Base-by-base conservation (phyloP, 2,113 vertebrate species). In the Pristiophorus japonicus region DNA sequence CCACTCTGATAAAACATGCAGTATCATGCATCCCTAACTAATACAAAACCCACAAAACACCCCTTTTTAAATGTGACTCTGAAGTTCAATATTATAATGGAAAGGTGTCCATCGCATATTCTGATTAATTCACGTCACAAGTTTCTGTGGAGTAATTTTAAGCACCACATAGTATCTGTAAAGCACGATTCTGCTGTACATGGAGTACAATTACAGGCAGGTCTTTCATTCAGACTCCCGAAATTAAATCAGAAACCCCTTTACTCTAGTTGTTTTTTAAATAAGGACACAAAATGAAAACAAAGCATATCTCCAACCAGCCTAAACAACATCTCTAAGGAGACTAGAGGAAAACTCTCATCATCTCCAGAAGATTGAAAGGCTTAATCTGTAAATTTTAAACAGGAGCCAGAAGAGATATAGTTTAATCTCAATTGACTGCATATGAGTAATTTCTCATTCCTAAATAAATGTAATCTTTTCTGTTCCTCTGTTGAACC, bases 401-500 rank as follows among this genome's bases (percentile, higher is more conserved):
- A 94, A 94, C 42, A 51, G 65, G 45, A 94, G 63, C 11, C 66
- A 70, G n/a, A 73, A 45, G 24, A 51, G 66, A 67, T 45, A 22
- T 45, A 94, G 24, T 73, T 70, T 94, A 94, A 70, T 73, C n/a
- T 70, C 45, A 70, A 30, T 24, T 94, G 65, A 94, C 38, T 45
- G 66, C 65, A 94, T 27, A 14, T 51, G 14, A 70, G 66, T 70
- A 94, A 70, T 94, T 94, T 94, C 42, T 70, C 42, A 94, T 51
- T 94, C 24, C 24, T 30, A 70, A 94, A 70, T 94, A 70, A 94
- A 30, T 51, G 38, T 24, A 92, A 70, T 34, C 22, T 94, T 94
- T 94, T 94, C 45, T 70, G 42, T 70, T 70, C 42, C 27, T 94
- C 65, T 94, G 65, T 67, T 51, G 42, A 94, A 94, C 93, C 93